Evolutionary conservation across 2,797 vertebrate genomes (phyloP), one percentile per base, ranked within the genome.

Genomic region (Hypotaenidia okinawae): DNA sequence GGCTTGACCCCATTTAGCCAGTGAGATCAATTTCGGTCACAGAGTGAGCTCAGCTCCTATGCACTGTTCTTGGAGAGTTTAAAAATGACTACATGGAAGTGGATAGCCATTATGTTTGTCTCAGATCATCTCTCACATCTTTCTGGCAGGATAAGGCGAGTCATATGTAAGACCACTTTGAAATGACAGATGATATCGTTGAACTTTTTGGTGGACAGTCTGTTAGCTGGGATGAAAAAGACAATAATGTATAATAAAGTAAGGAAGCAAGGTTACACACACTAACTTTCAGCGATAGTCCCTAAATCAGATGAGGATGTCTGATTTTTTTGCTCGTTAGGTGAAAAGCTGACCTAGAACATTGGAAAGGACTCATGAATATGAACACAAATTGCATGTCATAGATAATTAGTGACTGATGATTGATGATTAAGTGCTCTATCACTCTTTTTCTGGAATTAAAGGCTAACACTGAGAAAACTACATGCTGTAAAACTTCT

Each of bases 21-120:
- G 83, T 52, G 66, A 93, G 95, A 94, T 90, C 91, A 89, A 39
- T 94, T 93, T 81, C 79, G 85, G 83, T 93, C 95, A 89, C 32
- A 6, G 66, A 84, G 81, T 1, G 8, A 93, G 85, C 87, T 94
- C 89, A 94, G 58, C 58, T 82, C 88, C 75, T 51, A 43, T 79
- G 32, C 1, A 1, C 27, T 88, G 54, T 57, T 93, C 59, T 47
- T 67, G 49, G 16, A 74, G 57, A 87, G 82, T 73, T 88, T 90
- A 63, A 84, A 84, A 93, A 87, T 39, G 32, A 61, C 83, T 84
- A 16, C 51, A 35, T 0, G 0, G 55, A 88, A 32, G 35, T 63
- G 64, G 58, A 62, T 88, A 86, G 61, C 43, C 52, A 51, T 84
- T 73, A 51, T 7, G 4, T n/a, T 70, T 51, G 61, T 79, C 89